phyloP scores from a whole-genome alignment of 2,888 invertebrate genomes.

The Cyrtodaria siliqua region DNA sequence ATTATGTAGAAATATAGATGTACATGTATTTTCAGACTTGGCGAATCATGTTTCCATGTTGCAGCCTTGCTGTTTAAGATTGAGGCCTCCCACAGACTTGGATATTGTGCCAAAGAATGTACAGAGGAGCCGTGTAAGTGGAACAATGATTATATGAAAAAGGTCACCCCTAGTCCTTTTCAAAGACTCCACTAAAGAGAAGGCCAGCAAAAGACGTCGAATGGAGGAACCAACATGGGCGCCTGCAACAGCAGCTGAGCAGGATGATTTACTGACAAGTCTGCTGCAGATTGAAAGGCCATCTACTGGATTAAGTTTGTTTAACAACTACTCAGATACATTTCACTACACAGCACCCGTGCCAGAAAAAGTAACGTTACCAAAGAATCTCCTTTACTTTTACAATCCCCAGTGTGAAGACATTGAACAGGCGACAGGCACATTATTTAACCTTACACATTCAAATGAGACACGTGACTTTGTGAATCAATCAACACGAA shows the following conservation, averaged over 20 bases:
- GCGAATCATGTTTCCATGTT: slow-evolving; percentile 30
- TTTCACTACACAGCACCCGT: too few species aligned
- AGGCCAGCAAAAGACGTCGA: background rate
- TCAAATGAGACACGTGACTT: too few species aligned
- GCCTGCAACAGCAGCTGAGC: slow-evolving; percentile 10
- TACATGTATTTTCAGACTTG: slow-evolving; percentile 27
- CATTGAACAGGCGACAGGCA: too few species aligned
- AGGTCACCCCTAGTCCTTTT: slow-evolving; percentile 12
- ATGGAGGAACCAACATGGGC: background rate
- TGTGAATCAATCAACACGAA: too few species aligned
- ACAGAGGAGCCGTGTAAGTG: slow-evolving; percentile 30
- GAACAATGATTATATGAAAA: slow-evolving; percentile 27
- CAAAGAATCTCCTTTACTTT: too few species aligned
- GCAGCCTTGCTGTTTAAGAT: slow-evolving; percentile 26
- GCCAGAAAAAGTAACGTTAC: too few species aligned
- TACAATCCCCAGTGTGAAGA: too few species aligned
- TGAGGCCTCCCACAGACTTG: slow-evolving; percentile 18
- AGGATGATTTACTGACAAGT: background rate
- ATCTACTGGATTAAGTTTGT: slow-evolving; percentile 12
- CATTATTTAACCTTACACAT: too few species aligned
- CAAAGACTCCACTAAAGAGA: slow-evolving; percentile 2
- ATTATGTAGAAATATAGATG: too few species aligned
- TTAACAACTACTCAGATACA: background rate
- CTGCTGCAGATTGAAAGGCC: background rate
- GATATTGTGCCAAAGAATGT: slow-evolving; percentile 15